Base-by-base conservation (phyloP, 53 echinoderm and acorn worm species). In the Holothuria scabra region DNA sequence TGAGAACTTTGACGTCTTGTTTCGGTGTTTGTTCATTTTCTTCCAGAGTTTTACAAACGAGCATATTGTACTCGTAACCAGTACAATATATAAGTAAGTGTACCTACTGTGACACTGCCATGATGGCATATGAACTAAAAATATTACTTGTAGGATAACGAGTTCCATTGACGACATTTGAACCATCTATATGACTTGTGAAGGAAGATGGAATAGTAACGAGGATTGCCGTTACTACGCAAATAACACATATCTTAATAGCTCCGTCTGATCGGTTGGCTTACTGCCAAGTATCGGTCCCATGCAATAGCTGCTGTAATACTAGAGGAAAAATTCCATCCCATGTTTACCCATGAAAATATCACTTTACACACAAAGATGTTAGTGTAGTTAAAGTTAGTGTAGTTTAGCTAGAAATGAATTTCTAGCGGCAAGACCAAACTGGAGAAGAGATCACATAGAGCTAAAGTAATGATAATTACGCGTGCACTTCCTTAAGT, bases 291-390 rank as follows among this genome's bases (percentile, higher is more conserved):
- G 57, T 91, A 91, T 21, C 91, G 80, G 24, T 91, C 91, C 48
- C 87, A 84, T 30, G 91, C 91, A 52, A 91, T 91, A 37, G 84
- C 91, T 8, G 90, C 71, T 28, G 91, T 91, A 8, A 91, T 29
- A 10, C 83, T 52, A n/a, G 84, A 63, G 12, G 91, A 91, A 38
- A 69, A 67, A 70, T 84, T 84, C 21, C 84, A 56, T 30, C 85
- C 85, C n/a, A 72, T 60, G 0, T 26, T 28, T 35, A 37, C 12
- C 76, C 76, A 76, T 7, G 76, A 28, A 22, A 76, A 76, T 28
- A 76, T 56, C 14, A 76, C 12, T 23, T 76, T n/a, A n/a, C n/a
- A n/a, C n/a, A n/a, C n/a, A n/a, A n/a, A n/a, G n/a, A n/a, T n/a
- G n/a, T n/a, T n/a, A n/a, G n/a, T n/a, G n/a, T n/a, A n/a, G n/a